Evolutionary conservation across 2,113 vertebrate species (phyloP).

Genomic region (Hylia prasina): DNA sequence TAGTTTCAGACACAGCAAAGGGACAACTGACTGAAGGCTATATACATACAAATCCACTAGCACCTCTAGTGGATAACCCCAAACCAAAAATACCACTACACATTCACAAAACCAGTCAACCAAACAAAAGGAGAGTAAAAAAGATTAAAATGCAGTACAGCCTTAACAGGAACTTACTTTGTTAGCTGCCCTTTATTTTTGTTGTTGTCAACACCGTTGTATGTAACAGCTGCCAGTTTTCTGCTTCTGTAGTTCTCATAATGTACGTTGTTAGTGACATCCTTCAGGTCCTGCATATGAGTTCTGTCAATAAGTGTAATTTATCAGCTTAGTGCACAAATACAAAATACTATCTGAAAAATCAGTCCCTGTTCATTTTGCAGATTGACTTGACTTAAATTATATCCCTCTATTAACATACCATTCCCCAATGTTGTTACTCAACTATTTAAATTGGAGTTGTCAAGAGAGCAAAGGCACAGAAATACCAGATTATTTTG

Average conservation of each 20-base stretch:
- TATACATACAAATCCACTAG: not conserved
- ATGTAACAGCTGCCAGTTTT: conserved; percentile 96
- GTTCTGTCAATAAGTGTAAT: conserved; percentile 75
- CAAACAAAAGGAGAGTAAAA: not conserved
- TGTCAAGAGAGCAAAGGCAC: not conserved
- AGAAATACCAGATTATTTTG: not conserved
- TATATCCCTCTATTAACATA: not conserved
- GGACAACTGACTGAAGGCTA: not conserved
- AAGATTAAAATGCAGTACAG: not conserved
- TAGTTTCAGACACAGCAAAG: not conserved
- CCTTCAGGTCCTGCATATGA: conserved; percentile 99
- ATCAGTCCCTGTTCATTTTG: not conserved
- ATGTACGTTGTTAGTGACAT: conserved; percentile 98
- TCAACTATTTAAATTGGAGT: not conserved
- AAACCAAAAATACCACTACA: not conserved
- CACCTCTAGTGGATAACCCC: not conserved
- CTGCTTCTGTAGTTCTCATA: conserved; percentile 99
- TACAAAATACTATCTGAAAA: not conserved
- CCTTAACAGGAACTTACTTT: conserved; percentile 80
- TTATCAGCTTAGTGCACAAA: not conserved
- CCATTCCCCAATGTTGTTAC: not conserved
- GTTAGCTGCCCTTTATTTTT: conserved; percentile 93
- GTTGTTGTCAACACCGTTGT: conserved; percentile 96
- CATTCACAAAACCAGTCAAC: not conserved
- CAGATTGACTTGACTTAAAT: not conserved